These are phyloP conservation scores for Lasiurus cinereus DNA, from an alignment of 2,113 vertebrate species.

Conservation along the genomic window DNA sequence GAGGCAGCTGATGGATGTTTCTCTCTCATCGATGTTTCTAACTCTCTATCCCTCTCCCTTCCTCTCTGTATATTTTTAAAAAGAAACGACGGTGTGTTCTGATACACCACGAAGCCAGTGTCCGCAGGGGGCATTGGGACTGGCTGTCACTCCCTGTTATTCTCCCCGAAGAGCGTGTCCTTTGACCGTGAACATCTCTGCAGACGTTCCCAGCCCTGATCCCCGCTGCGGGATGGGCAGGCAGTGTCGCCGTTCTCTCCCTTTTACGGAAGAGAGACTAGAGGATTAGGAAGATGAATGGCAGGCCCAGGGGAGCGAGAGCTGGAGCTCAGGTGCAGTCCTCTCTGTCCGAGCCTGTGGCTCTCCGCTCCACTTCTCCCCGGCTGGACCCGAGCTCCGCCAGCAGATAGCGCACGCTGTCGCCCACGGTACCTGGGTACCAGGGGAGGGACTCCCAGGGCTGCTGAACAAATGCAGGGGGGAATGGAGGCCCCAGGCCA, in stretches of 20 bases:
- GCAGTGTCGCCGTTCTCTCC: neutral
- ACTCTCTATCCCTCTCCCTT: too few species aligned
- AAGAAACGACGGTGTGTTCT: neutral
- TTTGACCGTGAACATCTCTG: neutral
- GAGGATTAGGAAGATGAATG: neutral
- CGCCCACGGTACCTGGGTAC: neutral
- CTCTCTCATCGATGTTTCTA: too few species aligned
- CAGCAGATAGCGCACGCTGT: accelerated
- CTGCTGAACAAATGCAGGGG: neutral
- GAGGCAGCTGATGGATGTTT: too few species aligned
- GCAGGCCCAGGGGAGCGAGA: neutral
- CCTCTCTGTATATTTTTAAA: too few species aligned
- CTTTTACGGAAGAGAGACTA: neutral
- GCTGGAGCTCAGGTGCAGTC: neutral
- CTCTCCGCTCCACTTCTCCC: neutral
- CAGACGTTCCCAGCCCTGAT: neutral
- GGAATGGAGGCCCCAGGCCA: neutral
- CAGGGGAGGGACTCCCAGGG: too few species aligned
- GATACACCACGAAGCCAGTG: neutral
- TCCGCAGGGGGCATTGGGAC: neutral
- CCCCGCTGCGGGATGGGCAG: neutral
- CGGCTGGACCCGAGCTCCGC: neutral
- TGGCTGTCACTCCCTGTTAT: neutral
- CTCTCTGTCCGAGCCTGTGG: neutral
- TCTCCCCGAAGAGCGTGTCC: neutral